These are phyloP conservation scores for Bombus difficillimus DNA, from an alignment of 1,140 invertebrate species.

Conservation along the genomic window DNA sequence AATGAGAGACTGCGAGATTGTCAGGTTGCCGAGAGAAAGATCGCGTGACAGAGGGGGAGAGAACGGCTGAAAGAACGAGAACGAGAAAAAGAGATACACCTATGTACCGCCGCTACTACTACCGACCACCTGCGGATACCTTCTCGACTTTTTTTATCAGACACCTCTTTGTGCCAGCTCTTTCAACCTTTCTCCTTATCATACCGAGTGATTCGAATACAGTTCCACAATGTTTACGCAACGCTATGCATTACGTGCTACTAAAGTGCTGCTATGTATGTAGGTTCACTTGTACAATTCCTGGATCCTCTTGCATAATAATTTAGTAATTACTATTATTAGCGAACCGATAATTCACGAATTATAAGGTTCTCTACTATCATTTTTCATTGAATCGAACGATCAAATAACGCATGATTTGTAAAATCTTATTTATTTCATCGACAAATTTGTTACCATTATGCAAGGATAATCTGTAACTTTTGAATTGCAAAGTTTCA, in stretches of 20 bases:
- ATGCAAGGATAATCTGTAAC: too few relatives aligned
- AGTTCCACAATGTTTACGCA: neutral
- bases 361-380: too few relatives aligned
- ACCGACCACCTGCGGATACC: conserved; percentile 47
- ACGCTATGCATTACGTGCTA: neutral
- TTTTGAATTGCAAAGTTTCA: too few relatives aligned
- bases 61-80: conserved; percentile 26
- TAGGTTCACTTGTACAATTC: too few relatives aligned
- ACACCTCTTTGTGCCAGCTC: neutral
- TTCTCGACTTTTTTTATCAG: conserved; percentile 21
- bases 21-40: conserved; percentile 11
- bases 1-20: conserved; percentile 31
- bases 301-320: too few relatives aligned
- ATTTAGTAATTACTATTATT: too few relatives aligned
- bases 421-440: too few relatives aligned
- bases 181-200: conserved; percentile 11
- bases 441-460: too few relatives aligned
- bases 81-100: conserved; percentile 25
- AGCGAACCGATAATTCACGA: too few relatives aligned
- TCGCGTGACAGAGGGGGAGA: neutral
- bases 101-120: conserved; percentile 39
- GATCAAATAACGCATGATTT: too few relatives aligned
- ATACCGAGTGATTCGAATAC: neutral
- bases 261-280: neutral
- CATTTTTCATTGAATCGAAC: too few relatives aligned